Evolutionary conservation across 2,888 invertebrate species (phyloP).

Genomic region (Stratiomys singularior): DNA sequence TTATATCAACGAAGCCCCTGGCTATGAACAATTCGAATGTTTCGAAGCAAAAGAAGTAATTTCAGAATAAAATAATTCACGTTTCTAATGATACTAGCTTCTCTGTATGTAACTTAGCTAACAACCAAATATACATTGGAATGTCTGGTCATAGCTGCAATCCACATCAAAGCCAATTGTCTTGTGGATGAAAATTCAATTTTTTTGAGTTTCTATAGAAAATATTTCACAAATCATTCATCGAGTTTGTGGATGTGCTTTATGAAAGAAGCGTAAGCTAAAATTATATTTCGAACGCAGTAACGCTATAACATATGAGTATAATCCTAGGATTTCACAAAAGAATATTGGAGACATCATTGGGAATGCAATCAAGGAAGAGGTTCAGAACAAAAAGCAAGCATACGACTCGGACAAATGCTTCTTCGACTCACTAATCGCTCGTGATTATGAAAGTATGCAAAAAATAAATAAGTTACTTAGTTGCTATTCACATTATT

Average conservation of each 20-base stretch:
- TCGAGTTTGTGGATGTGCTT: conserved; percentile 45
- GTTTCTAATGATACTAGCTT: conserved; percentile 37
- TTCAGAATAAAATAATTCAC: conserved; percentile 7
- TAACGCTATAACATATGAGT: too few relatives aligned
- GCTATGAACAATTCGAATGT: conserved; percentile 33
- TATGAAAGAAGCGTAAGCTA: conserved; percentile 35
- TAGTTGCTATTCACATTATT: too few relatives aligned
- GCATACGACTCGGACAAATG: conserved; percentile 18
- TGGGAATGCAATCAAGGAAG: not conserved
- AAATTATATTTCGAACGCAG: too few relatives aligned
- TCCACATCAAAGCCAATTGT: conserved; percentile 50
- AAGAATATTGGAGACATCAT: conserved; percentile 32
- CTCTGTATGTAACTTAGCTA: conserved; percentile 46
- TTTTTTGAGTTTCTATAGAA: conserved; percentile 45
- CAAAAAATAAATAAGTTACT: not conserved
- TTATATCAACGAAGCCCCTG: conserved; percentile 47
- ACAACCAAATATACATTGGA: conserved; percentile 50
- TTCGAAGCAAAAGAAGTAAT: conserved; percentile 52
- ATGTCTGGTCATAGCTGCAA: conserved; percentile 42
- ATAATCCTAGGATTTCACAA: conserved; percentile 24
- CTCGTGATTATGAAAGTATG: conserved; percentile 19
- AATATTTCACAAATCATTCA: conserved; percentile 46
- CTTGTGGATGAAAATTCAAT: conserved; percentile 49
- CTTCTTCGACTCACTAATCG: conserved; percentile 27
- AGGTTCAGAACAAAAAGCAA: not conserved